phyloP scores from a whole-genome alignment of 2,797 vertebrate species.

The Propithecus deckenii region DNA sequence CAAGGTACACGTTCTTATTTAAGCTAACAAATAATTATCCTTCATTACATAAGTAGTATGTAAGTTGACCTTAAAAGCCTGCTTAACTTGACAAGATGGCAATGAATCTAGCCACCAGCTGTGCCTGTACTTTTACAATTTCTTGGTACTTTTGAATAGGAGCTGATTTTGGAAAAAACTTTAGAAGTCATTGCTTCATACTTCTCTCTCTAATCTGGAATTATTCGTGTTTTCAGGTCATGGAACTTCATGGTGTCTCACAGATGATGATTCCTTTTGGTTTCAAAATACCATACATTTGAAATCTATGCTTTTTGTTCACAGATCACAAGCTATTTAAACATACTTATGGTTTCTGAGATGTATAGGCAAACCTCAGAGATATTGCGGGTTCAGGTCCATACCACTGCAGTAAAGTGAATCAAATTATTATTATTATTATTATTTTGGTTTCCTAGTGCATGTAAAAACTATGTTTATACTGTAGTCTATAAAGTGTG shows the following conservation, averaged over 20 bases:
- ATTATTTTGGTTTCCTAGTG: neutral
- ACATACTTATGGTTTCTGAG: neutral
- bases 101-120: neutral
- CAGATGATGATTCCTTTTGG: neutral
- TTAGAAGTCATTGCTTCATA: neutral
- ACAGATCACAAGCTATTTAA: neutral
- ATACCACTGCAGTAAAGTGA: neutral
- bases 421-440: neutral
- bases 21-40: conserved; percentile 56
- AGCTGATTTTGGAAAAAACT: neutral
- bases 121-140: neutral
- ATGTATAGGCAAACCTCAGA: neutral
- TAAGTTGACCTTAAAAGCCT: conserved; percentile 57
- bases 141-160: neutral
- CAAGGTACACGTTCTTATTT: conserved; percentile 55
- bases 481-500: neutral
- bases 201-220: neutral
- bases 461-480: neutral
- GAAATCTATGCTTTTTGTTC: conserved; percentile 20
- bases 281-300: neutral
- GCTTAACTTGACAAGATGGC: neutral
- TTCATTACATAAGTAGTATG: conserved; percentile 46
- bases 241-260: neutral
- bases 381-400: neutral
- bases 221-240: neutral